Evolutionary conservation across 2,888 invertebrate species (phyloP).

Genomic region (Panorpa germanica): DNA sequence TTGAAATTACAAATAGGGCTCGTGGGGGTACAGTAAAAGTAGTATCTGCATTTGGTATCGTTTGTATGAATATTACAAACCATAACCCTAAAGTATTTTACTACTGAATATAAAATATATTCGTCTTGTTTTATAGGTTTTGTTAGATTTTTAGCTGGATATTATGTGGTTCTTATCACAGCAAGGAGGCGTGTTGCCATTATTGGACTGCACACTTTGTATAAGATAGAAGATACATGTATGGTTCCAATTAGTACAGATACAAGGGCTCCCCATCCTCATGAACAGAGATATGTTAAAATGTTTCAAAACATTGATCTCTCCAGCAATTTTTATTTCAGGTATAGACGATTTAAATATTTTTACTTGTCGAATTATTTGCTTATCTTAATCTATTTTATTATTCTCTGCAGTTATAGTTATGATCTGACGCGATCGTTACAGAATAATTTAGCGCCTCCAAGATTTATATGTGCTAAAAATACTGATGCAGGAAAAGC

Average conservation of each 20-base stretch:
- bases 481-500: too few relatives aligned
- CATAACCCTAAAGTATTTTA: too few relatives aligned
- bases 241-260: conserved; percentile 86
- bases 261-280: conserved; percentile 55
- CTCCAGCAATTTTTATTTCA: conserved; percentile 95
- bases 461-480: conserved; percentile 45
- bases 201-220: conserved; percentile 87
- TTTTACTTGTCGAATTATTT: conserved; percentile 19
- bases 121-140: too few relatives aligned
- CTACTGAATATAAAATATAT: too few relatives aligned
- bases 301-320: conserved; percentile 95
- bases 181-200: conserved; percentile 83
- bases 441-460: conserved; percentile 81
- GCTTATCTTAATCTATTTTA: conserved; percentile 18
- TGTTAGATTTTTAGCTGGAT: conserved; percentile 85
- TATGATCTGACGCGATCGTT: conserved; percentile 88
- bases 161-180: conserved; percentile 87
- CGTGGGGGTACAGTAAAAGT: conserved; percentile 36
- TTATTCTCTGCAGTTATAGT: conserved; percentile 73
- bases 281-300: conserved; percentile 83
- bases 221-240: conserved; percentile 92
- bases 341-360: conserved; percentile 30
- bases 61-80: too few relatives aligned
- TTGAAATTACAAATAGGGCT: too few relatives aligned
- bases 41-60: conserved; percentile 87